These are phyloP conservation scores for Rotaria macrura DNA, from an alignment of 2,888 invertebrate genomes.

Conservation along the genomic window DNA sequence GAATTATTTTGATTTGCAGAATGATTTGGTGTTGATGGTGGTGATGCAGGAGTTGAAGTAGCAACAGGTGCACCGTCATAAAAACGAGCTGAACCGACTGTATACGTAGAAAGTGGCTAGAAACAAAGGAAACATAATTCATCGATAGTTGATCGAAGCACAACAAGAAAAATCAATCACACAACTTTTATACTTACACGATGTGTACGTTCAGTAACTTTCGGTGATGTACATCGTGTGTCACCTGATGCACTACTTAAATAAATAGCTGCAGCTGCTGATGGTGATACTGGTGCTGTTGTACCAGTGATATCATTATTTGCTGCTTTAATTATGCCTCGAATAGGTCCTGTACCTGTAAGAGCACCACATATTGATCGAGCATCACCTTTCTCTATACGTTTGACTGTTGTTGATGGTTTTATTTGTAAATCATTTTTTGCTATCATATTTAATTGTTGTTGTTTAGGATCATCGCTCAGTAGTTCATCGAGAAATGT, in stretches of 20 bases:
- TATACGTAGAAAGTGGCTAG: not conserved
- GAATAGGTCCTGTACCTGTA: slow-evolving; percentile 25
- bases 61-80: not conserved
- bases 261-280: not conserved
- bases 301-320: slow-evolving; percentile 43
- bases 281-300: slow-evolving; percentile 50
- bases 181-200: not conserved
- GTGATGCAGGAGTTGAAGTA: not conserved
- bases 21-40: not conserved
- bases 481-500: slow-evolving; percentile 30
- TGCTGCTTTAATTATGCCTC: slow-evolving; percentile 27
- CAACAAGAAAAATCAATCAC: not conserved
- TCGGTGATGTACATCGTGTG: not conserved
- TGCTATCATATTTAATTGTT: not conserved
- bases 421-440: not conserved
- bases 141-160: not conserved
- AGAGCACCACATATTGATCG: slow-evolving; percentile 27
- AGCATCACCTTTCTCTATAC: slow-evolving; percentile 28
- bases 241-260: not conserved
- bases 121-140: not conserved
- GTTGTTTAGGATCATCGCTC: not conserved
- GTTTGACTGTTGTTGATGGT: not conserved
- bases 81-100: slow-evolving; percentile 4
- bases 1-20: not conserved
- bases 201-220: not conserved